These are phyloP conservation scores for Listrodromus nycthemerus DNA, from an alignment of 2,888 invertebrate genomes.

Conservation along the genomic window DNA sequence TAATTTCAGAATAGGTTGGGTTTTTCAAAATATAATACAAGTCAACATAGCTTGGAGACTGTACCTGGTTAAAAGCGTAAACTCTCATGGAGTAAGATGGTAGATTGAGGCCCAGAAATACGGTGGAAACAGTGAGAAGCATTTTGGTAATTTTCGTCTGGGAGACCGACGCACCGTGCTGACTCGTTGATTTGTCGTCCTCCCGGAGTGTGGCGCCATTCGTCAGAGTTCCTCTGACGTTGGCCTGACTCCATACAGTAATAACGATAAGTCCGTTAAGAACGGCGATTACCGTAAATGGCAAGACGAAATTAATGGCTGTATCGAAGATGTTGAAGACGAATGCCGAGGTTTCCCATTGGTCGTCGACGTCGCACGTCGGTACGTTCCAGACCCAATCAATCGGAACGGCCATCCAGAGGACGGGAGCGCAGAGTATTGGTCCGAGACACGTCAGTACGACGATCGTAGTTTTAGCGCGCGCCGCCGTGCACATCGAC, in stretches of 20 bases:
- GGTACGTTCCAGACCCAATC: constrained; percentile 77
- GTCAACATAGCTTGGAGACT: too few relatives aligned
- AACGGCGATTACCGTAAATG: constrained; percentile 89
- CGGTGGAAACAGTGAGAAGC: constrained; percentile 92
- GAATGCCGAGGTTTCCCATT: constrained; percentile 86
- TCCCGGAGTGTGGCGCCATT: constrained; percentile 63
- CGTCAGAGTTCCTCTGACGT: constrained; percentile 82
- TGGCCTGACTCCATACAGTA: constrained; percentile 88
- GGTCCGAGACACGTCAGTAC: constrained; percentile 86
- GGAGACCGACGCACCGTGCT: constrained; percentile 77
- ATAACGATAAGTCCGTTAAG: constrained; percentile 90
- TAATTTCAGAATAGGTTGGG: too few relatives aligned
- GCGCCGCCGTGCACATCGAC: constrained; percentile 89
- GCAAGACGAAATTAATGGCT: constrained; percentile 89
- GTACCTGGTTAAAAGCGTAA: constrained; percentile 87
- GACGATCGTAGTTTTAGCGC: constrained; percentile 88
- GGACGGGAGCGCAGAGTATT: constrained; percentile 87
- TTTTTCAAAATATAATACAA: too few relatives aligned
- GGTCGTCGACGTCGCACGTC: constrained; percentile 85
- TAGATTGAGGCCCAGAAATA: constrained; percentile 91
- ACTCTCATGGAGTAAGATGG: constrained; percentile 91
- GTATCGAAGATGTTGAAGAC: constrained; percentile 90
- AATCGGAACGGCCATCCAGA: constrained; percentile 83
- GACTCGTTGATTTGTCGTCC: constrained; percentile 56
- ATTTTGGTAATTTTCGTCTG: constrained; percentile 92